These are phyloP conservation scores for Noctuana brunneofusca DNA, from an alignment of 2,888 invertebrate genomes.

Conservation along the genomic window DNA sequence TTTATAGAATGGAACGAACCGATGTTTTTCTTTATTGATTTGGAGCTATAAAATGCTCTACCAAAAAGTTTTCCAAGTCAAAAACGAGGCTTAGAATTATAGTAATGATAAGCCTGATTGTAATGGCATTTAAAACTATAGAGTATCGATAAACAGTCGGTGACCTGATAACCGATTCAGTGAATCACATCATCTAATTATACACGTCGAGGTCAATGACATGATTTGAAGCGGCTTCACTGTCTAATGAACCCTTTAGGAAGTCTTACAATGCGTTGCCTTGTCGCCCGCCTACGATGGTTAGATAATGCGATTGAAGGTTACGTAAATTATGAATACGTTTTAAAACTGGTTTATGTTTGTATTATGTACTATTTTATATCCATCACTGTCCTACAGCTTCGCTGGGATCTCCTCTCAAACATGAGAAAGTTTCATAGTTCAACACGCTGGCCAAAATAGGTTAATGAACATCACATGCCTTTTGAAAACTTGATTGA, in stretches of 20 bases:
- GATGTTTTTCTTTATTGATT: too few species aligned
- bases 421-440: too few species aligned
- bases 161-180: conserved; percentile 31
- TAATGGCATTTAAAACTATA: conserved; percentile 13
- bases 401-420: too few species aligned
- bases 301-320: conserved; percentile 13
- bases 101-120: neutral
- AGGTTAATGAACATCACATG: too few species aligned
- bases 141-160: conserved; percentile 1
- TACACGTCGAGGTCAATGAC: conserved; percentile 34
- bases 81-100: neutral
- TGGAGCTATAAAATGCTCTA: too few species aligned
- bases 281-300: conserved; percentile 6
- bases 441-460: too few species aligned
- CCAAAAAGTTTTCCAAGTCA: too few species aligned
- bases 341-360: neutral
- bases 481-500: too few species aligned
- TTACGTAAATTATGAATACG: conserved; percentile 5
- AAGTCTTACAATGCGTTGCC: conserved; percentile 30
- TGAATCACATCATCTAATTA: conserved; percentile 37
- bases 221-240: conserved; percentile 26
- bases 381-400: too few species aligned
- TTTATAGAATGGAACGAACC: too few species aligned
- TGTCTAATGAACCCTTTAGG: conserved; percentile 34
- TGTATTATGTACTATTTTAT: neutral